These are phyloP conservation scores for Esox masquinongy DNA, from an alignment of 2,797 vertebrate genomes.

Conservation along the genomic window DNA sequence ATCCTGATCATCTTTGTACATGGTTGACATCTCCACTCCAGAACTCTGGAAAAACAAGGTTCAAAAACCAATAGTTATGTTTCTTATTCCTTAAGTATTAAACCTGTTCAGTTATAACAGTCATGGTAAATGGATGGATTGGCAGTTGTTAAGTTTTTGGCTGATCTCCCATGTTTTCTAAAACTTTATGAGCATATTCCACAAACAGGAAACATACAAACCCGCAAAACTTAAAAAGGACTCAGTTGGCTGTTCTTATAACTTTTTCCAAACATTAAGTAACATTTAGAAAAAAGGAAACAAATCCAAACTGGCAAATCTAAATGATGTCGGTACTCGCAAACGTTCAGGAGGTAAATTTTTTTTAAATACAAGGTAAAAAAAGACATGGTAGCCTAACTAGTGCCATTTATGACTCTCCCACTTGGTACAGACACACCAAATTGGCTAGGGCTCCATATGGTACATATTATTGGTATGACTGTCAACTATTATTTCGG, in stretches of 20 bases:
- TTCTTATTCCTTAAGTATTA: not conserved
- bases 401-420: no score
- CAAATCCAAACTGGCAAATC: not conserved
- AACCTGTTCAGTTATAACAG: no score
- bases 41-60: slow-evolving; percentile 24
- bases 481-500: no score
- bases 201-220: not conserved
- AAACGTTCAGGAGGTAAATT: not conserved
- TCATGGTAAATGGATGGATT: no score
- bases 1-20: slow-evolving; percentile 77
- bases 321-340: not conserved
- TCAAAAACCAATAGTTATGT: slow-evolving; percentile 1
- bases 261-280: not conserved
- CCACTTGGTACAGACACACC: no score
- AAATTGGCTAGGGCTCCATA: no score
- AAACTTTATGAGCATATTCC: not conserved
- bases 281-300: not conserved
- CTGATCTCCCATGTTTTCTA: not conserved
- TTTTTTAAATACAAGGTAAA: no score
- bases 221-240: not conserved
- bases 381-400: no score
- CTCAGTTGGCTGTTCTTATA: not conserved
- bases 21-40: slow-evolving; percentile 71
- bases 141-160: no score
- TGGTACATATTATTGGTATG: no score